phyloP scores from a whole-genome alignment of 2,888 invertebrate species.

The Ganaspis brasiliensis region DNA sequence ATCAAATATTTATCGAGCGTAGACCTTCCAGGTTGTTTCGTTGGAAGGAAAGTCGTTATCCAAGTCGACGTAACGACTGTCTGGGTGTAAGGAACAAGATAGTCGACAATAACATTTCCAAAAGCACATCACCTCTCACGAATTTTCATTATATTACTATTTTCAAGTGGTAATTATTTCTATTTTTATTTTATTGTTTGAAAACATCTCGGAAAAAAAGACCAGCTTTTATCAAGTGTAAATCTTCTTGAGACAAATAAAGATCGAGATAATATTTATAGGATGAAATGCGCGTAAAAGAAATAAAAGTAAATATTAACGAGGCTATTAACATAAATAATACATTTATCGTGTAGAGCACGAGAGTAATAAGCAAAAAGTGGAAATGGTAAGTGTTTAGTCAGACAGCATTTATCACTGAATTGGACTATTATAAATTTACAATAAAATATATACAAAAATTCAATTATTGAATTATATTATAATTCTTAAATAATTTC shows the following conservation, averaged over 20 bases:
- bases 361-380: background rate
- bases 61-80: background rate
- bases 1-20: constrained; percentile 35
- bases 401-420: constrained; percentile 6
- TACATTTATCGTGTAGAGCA: background rate
- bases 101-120: background rate
- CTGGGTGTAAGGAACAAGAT: background rate
- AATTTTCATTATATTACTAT: background rate
- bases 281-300: constrained; percentile 6
- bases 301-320: constrained; percentile 15
- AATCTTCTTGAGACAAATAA: constrained; percentile 5
- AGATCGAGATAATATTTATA: background rate
- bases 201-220: too few relatives aligned
- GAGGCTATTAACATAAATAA: constrained; percentile 4
- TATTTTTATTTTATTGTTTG: too few relatives aligned
- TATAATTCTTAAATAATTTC: too few relatives aligned
- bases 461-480: too few relatives aligned
- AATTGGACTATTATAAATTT: constrained; percentile 5
- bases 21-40: constrained; percentile 29
- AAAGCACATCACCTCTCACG: background rate
- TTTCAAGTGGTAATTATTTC: background rate
- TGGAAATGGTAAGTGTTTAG: constrained; percentile 28
- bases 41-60: background rate
- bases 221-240: background rate
- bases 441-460: too few relatives aligned